These are phyloP conservation scores for Bursaphelenchus okinawaensis DNA, from an alignment of 2,888 invertebrate genomes.

Conservation along the genomic window DNA sequence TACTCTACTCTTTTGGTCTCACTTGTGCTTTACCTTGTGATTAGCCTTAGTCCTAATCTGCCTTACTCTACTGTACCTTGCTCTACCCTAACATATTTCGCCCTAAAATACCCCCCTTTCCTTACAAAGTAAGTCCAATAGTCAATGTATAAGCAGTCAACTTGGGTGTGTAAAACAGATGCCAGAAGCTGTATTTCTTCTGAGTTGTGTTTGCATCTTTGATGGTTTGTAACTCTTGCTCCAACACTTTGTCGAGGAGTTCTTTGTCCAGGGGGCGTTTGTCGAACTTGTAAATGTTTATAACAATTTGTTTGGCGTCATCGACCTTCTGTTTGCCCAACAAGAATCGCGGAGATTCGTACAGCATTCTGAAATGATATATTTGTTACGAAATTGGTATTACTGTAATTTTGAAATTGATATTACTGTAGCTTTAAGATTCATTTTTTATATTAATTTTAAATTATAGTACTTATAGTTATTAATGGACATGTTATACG, in stretches of 20 bases:
- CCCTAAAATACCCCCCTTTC: no score
- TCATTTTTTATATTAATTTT: no score
- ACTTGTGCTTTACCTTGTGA: no score
- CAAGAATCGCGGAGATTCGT: conserved; percentile 48
- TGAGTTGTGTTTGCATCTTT: conserved; percentile 16
- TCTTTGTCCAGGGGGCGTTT: conserved; percentile 30
- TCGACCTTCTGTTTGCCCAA: conserved; percentile 45
- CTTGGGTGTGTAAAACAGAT: conserved; percentile 43
- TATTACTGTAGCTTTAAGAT: no score
- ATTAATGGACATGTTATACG: no score
- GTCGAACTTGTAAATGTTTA: conserved; percentile 32
- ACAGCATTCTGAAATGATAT: conserved; percentile 38
- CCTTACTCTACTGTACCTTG: no score
- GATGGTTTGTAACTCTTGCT: conserved; percentile 16
- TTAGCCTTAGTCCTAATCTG: no score
- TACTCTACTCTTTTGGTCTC: no score
- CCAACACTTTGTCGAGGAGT: conserved; percentile 31
- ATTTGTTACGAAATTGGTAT: no score
- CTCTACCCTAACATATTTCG: no score
- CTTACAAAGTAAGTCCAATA: conserved; percentile 34
- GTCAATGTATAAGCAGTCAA: conserved; percentile 35
- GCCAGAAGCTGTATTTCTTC: conserved; percentile 30
- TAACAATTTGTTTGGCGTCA: conserved; percentile 39
- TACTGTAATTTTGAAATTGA: no score
- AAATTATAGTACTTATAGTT: no score